Evolutionary conservation across 2,888 invertebrate species (phyloP).

Genomic region (Flabesymbios commensalis): DNA sequence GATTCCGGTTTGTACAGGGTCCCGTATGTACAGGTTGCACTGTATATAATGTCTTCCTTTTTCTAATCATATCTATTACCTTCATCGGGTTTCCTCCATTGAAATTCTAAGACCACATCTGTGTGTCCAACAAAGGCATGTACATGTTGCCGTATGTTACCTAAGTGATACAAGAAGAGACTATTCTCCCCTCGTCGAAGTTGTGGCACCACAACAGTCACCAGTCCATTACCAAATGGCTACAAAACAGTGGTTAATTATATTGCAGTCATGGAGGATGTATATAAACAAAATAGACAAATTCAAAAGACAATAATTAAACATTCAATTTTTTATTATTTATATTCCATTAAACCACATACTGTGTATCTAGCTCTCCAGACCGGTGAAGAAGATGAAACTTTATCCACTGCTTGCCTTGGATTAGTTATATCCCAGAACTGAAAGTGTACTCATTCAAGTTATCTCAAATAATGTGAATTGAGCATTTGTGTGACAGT

Average conservation of each 20-base stretch:
- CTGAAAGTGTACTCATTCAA: slow-evolving; percentile 41
- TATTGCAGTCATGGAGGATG: too few species aligned
- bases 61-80: too few species aligned
- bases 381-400: slow-evolving; percentile 75
- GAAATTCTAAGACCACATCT: slow-evolving; percentile 92
- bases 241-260: too few species aligned
- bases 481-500: not conserved
- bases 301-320: too few species aligned
- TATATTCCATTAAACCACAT: too few species aligned
- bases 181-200: slow-evolving; percentile 85
- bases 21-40: too few species aligned
- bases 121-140: slow-evolving; percentile 93
- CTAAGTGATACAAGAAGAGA: slow-evolving; percentile 74
- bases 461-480: not conserved
- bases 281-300: too few species aligned
- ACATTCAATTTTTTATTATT: too few species aligned
- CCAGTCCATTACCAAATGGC: slow-evolving; percentile 89
- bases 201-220: slow-evolving; percentile 91
- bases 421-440: slow-evolving; percentile 90
- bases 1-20: too few species aligned
- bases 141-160: slow-evolving; percentile 68
- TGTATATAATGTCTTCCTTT: too few species aligned
- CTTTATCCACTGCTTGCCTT: slow-evolving; percentile 79
- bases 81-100: slow-evolving; percentile 74
- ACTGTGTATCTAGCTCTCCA: slow-evolving; percentile 91